These are phyloP conservation scores for Okamejei kenojei DNA, from an alignment of 2,797 vertebrate species.

Conservation along the genomic window DNA sequence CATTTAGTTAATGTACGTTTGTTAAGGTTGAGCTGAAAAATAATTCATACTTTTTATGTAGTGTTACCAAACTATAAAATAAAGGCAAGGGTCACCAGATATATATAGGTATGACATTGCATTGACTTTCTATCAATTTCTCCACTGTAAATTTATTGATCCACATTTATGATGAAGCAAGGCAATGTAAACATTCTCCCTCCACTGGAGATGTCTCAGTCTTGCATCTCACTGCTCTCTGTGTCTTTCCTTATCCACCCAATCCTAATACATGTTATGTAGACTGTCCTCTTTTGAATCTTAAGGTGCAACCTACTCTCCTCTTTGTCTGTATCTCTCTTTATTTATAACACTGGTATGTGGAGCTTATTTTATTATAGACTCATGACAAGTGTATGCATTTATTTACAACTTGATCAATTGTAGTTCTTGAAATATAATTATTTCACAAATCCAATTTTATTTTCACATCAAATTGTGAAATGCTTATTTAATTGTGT, in stretches of 20 bases:
- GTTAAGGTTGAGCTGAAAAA: neutral
- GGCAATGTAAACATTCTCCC: neutral
- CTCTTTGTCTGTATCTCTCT: neutral
- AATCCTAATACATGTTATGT: too few species aligned
- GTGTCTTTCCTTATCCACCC: too few species aligned
- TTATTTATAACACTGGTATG: neutral
- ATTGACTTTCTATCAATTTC: neutral
- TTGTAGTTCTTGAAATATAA: neutral
- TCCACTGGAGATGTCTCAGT: neutral
- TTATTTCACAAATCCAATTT: neutral
- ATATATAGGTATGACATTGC: neutral
- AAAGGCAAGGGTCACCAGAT: neutral
- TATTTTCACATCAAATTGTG: neutral
- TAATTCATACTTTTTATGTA: neutral
- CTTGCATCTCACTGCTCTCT: neutral
- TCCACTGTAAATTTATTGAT: neutral
- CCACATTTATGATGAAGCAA: neutral
- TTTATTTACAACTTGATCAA: neutral
- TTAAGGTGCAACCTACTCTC: neutral
- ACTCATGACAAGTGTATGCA: neutral
- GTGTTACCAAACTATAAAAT: neutral
- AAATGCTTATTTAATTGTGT: neutral
- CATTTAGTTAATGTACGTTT: neutral
- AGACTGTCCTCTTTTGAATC: neutral
- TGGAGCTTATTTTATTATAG: neutral